Percentiles rank a stretch among this genome's conserved stretches.
These are phyloP conservation scores for Catharus bicknelli DNA, from an alignment of 2,113 vertebrate species.

Conservation along the genomic window DNA sequence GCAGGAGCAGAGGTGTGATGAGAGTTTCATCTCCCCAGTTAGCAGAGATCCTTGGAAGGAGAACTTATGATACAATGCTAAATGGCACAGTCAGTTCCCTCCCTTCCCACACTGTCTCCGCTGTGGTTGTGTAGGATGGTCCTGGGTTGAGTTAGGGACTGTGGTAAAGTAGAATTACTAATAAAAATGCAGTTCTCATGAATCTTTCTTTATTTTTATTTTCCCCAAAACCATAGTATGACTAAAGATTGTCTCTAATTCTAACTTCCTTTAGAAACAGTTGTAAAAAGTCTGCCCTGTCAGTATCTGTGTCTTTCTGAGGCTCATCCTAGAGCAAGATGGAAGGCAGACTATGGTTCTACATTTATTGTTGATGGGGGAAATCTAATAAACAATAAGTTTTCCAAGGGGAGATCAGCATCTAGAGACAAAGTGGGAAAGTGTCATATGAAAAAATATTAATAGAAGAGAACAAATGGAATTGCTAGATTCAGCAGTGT, in stretches of 20 bases:
- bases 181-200: neutral
- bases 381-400: neutral
- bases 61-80: neutral
- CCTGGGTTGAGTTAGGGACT: neutral
- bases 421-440: neutral
- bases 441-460: neutral
- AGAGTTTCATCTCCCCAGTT: neutral
- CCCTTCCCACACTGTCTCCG: neutral
- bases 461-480: neutral
- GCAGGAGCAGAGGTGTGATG: neutral
- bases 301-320: neutral
- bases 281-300: neutral
- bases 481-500: neutral
- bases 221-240: rapidly evolving
- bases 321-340: neutral
- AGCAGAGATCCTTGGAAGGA: neutral
- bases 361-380: neutral
- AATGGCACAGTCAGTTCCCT: neutral
- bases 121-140: neutral
- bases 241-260: neutral
- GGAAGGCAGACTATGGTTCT: neutral
- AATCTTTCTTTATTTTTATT: neutral
- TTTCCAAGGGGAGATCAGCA: neutral
- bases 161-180: neutral
- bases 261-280: neutral